Conservation (phyloP, 2,113 vertebrate species). For the Hypanus sabinus region DNA sequence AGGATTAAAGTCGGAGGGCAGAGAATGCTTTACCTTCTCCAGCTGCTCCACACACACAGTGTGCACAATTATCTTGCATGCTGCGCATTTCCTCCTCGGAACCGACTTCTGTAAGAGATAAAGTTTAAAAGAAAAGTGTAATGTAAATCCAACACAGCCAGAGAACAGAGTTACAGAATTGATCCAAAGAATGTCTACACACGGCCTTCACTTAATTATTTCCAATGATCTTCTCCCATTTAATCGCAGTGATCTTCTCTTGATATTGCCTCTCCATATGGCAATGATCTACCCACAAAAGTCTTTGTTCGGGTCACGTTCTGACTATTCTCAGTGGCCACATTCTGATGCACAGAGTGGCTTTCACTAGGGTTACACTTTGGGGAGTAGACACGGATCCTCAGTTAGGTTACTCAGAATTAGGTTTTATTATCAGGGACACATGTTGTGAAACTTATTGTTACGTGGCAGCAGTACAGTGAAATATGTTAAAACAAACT, state of each 20-base stretch:
- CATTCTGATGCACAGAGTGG: not conserved
- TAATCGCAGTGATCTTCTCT: no score
- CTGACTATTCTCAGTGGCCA: not conserved
- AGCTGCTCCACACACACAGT: conserved; percentile 84
- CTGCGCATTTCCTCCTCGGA: conserved; percentile 86
- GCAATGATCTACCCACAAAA: no score
- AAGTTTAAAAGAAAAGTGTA: conserved; percentile 46
- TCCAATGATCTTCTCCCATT: no score
- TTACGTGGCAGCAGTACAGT: no score
- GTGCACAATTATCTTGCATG: conserved; percentile 94
- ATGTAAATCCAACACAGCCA: conserved; percentile 41
- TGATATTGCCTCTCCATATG: no score
- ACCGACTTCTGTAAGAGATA: conserved; percentile 79
- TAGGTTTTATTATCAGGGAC: no score
- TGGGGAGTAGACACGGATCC: not conserved
- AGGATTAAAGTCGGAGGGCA: not conserved
- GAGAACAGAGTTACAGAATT: conserved; percentile 15
- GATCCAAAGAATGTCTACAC: not conserved
- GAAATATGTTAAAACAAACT: no score
- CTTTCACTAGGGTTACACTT: not conserved
- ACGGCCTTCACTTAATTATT: not conserved
- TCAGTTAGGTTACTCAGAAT: not conserved
- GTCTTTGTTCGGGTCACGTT: not conserved
- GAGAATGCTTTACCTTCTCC: conserved; percentile 77
- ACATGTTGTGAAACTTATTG: no score